phyloP scores from a whole-genome alignment of 2,888 invertebrate genomes.

The Hirudinaria manillensis region DNA sequence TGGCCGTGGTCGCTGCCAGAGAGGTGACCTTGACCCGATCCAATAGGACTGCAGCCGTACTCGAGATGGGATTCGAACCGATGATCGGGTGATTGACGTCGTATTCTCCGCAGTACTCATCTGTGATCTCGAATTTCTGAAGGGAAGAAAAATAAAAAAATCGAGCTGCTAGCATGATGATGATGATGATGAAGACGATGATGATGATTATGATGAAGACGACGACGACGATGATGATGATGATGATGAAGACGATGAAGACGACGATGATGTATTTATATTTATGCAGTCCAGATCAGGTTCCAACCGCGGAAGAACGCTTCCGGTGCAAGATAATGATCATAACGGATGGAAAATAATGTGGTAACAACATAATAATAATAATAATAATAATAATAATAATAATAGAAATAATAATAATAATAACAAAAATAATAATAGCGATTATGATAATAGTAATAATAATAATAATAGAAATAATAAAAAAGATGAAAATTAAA shows the following conservation, averaged over 20 bases:
- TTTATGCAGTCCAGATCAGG: too few species aligned
- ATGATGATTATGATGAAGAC: too few species aligned
- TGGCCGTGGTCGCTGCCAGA: constrained; percentile 17
- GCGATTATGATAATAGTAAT: not conserved
- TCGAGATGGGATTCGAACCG: constrained; percentile 21
- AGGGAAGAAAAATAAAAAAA: not conserved
- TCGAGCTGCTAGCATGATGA: not conserved
- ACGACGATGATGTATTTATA: too few species aligned
- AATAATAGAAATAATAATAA: not conserved
- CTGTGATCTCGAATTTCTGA: constrained; percentile 30
- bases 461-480: not conserved
- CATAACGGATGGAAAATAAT: too few species aligned
- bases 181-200: too few species aligned
- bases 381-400: too few species aligned
- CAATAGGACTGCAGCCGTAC: constrained; percentile 16
- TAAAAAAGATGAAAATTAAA: not conserved
- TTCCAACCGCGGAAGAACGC: too few species aligned
- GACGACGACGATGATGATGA: too few species aligned
- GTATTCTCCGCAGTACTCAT: constrained; percentile 33
- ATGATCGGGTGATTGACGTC: constrained; percentile 32
- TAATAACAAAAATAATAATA: not conserved
- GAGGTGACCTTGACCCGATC: constrained; percentile 25
- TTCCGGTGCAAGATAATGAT: too few species aligned
- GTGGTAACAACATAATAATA: too few species aligned
- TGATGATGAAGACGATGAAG: too few species aligned